Evolutionary conservation across 2,888 invertebrate species (phyloP).

Genomic region (Agonopterix arenella): DNA sequence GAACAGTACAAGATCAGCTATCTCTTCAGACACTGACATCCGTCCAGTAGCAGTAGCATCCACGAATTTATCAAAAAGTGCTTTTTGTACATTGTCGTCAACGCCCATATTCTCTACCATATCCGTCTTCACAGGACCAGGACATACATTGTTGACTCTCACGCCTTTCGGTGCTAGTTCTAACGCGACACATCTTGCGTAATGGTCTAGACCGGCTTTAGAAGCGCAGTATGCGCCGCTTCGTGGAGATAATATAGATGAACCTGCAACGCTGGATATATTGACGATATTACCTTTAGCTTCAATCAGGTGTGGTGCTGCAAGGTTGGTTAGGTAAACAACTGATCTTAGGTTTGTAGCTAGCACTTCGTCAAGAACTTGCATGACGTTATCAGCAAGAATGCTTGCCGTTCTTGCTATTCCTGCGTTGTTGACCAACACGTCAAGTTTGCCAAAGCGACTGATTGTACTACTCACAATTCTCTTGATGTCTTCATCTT

Average conservation of each 20-base stretch:
- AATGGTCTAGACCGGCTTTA: conserved; percentile 1
- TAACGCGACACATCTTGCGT: neutral
- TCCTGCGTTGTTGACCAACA: conserved; percentile 12
- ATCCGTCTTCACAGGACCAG: conserved; percentile 2
- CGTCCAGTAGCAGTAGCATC: neutral
- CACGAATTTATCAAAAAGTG: neutral
- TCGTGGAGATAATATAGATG: neutral
- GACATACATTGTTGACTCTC: neutral
- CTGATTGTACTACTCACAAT: conserved; percentile 20
- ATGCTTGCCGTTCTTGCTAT: neutral
- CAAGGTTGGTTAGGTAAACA: conserved; percentile 4
- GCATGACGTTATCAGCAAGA: neutral
- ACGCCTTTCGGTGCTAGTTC: conserved; percentile 2
- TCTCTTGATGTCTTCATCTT: conserved; percentile 18
- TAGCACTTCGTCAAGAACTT: conserved; percentile 3
- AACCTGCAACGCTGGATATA: conserved; percentile 5
- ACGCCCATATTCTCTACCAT: conserved; percentile 1
- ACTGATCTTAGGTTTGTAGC: conserved; percentile 5
- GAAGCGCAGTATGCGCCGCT: conserved; percentile 1
- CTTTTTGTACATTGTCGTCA: neutral
- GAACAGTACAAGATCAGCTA: conserved; percentile 1
- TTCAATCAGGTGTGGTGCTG: conserved; percentile 5
- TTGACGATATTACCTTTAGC: conserved; percentile 11
- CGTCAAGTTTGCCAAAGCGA: conserved; percentile 8
- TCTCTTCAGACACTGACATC: neutral